Percentiles rank a stretch among this genome's conserved stretches.
Evolutionary conservation across 1,140 invertebrate species (phyloP).

Genomic region (Cotesia chilonis): DNA sequence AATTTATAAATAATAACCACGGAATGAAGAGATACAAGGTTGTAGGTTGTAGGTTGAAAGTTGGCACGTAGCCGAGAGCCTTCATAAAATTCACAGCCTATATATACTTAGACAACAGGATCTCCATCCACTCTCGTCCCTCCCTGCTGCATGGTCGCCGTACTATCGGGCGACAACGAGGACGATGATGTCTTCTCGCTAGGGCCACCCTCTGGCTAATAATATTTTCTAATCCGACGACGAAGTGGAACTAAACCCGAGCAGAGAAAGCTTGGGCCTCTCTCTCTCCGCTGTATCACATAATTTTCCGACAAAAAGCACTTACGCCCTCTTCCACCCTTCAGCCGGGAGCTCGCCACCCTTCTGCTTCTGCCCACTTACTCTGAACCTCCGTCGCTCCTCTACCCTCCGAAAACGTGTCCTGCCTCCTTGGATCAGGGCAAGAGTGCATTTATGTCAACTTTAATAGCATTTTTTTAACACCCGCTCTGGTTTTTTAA

Average conservation of each 20-base stretch:
- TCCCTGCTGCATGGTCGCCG: neutral
- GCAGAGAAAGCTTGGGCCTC: conserved; percentile 51
- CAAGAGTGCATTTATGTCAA: conserved; percentile 60
- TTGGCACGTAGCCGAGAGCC: conserved; percentile 45
- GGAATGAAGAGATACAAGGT: no score
- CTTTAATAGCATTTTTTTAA: conserved; percentile 50
- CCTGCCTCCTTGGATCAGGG: conserved; percentile 47
- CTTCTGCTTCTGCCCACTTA: conserved; percentile 43
- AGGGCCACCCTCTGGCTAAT: conserved; percentile 57
- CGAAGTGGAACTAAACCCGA: conserved; percentile 40
- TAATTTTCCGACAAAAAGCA: conserved; percentile 66
- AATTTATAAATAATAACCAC: neutral
- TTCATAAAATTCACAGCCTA: conserved; percentile 53
- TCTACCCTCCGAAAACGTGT: conserved; percentile 55
- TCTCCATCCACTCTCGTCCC: conserved; percentile 20
- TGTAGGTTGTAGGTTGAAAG: neutral
- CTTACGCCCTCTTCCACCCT: conserved; percentile 59
- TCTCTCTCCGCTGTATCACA: conserved; percentile 56
- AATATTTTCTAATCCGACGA: conserved; percentile 63
- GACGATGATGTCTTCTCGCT: conserved; percentile 18
- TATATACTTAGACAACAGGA: conserved; percentile 25
- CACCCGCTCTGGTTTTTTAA: conserved; percentile 1
- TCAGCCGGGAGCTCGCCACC: conserved; percentile 46
- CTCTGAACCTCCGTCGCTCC: conserved; percentile 32
- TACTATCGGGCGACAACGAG: neutral